Conservation (phyloP, 2,797 vertebrate genomes). For the Hypotaenidia philippensis region DNA sequence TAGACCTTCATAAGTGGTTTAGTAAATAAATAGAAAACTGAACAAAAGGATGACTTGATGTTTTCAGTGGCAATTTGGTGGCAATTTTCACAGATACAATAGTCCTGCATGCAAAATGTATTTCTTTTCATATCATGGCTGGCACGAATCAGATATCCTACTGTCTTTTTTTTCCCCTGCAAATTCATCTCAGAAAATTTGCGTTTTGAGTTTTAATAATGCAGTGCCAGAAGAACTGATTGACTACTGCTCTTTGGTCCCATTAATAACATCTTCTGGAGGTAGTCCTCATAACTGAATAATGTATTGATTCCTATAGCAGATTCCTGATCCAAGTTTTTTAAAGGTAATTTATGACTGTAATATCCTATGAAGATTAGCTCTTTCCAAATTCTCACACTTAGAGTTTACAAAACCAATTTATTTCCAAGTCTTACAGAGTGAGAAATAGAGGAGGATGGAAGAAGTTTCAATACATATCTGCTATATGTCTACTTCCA, state of each 20-base stretch:
- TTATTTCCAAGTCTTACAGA: not conserved
- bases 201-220: not conserved
- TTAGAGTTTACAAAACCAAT: not conserved
- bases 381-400: conserved; percentile 11
- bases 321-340: not conserved
- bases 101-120: not conserved
- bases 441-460: not conserved
- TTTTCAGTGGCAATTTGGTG: not conserved
- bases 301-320: not conserved
- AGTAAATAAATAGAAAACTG: conserved; percentile 40
- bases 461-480: not conserved
- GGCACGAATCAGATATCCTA: not conserved
- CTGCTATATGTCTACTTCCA: not conserved
- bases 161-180: not conserved
- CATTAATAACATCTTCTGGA: conserved; percentile 4
- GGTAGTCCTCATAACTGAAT: not conserved
- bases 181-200: not conserved
- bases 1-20: conserved; percentile 6
- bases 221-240: not conserved
- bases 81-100: not conserved
- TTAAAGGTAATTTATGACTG: conserved; percentile 26
- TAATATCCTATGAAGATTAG: conserved; percentile 35
- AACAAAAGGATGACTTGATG: conserved; percentile 38
- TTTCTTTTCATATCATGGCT: conserved; percentile 1
- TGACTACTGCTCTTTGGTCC: not conserved